phyloP scores from a whole-genome alignment of 2,888 invertebrate genomes.

The Nomada ruficornis region DNA sequence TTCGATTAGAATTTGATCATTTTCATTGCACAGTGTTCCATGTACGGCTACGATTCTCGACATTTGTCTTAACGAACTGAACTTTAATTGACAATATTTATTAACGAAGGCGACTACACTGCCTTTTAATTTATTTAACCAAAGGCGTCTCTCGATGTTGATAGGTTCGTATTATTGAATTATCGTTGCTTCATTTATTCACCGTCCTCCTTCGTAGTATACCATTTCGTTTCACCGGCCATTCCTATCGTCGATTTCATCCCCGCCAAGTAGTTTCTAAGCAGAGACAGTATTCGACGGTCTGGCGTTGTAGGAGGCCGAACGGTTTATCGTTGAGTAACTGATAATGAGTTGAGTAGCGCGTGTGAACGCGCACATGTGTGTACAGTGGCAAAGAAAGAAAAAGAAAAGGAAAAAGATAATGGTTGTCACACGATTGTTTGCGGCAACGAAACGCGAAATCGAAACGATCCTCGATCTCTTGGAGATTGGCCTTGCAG shows the following conservation, averaged over 20 bases:
- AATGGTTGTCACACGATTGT: slow-evolving; percentile 42
- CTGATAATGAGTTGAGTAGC: slow-evolving; percentile 56
- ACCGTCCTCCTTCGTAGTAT: slow-evolving; percentile 39
- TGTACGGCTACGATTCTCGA: too few relatives aligned
- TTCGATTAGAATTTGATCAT: too few relatives aligned
- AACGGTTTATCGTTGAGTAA: slow-evolving; percentile 79
- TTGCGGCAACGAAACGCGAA: slow-evolving; percentile 11
- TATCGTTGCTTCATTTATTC: slow-evolving; percentile 41
- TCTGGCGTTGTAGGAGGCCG: slow-evolving; percentile 79
- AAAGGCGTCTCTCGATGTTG: slow-evolving; percentile 44
- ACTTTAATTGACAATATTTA: background rate
- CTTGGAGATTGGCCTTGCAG: slow-evolving; percentile 48
- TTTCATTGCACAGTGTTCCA: too few relatives aligned
- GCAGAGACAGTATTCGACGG: slow-evolving; percentile 81
- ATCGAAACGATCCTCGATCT: slow-evolving; percentile 1
- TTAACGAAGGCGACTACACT: background rate
- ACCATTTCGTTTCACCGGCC: slow-evolving; percentile 58
- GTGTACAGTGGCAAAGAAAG: slow-evolving; percentile 82
- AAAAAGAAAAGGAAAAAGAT: background rate
- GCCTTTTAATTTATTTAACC: background rate
- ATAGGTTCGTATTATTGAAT: slow-evolving; percentile 25
- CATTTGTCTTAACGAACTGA: too few relatives aligned
- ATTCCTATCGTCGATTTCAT: slow-evolving; percentile 55
- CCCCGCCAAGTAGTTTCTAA: slow-evolving; percentile 73
- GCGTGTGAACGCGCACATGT: slow-evolving; percentile 69